Base-by-base conservation (phyloP, 2,797 vertebrate genomes). In the Amphiprion clarkii region DNA sequence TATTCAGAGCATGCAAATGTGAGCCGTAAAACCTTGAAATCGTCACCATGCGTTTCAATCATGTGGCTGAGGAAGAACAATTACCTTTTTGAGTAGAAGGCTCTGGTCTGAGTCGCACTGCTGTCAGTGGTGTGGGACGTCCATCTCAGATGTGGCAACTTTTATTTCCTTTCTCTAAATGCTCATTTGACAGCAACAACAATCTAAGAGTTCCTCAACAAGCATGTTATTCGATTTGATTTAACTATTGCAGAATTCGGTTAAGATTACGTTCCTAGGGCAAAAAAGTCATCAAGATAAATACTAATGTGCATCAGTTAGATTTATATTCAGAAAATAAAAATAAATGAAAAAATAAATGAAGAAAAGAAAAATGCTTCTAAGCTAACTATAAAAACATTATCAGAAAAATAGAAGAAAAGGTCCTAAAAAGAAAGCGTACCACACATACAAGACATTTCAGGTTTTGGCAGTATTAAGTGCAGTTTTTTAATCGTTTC, bases 1-100 rank as follows among this genome's bases (percentile, higher is more conserved):
- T 56, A 68, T 4, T 76, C 11, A 23, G 59, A 59, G 46, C 53
- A 12, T 39, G n/a, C 29, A 49, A 36, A 79, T 64, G 13, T 68
- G 60, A 54, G 58, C 29, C 53, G 1, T 21, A 74, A 54, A 88
- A 56, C 85, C 91, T 81, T 93, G 89, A 93, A 94, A 95, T 94
- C 67, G 78, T 52, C 81, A 81, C 77, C 90, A 93, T 88, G 92
- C 66, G 89, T 89, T 86, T 83, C 79, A 79, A 53, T 88, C 84
- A 92, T 89, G 88, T 82, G 89, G 66, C 56, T 73, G 23, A 3
- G 11, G 36, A 76, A 40, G 69, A 74, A 90, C 83, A 79, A 74
- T 36, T 49, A 53, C 68, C 72, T 19, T 69, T 53, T 75, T 87
- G 67, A 87, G 42, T 2, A 1, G 67, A 25, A 63, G 36, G 13